Evolutionary conservation across 2,797 vertebrate genomes (phyloP), one percentile per base, ranked within the genome.

Genomic region (Lithobates sylvaticus): DNA sequence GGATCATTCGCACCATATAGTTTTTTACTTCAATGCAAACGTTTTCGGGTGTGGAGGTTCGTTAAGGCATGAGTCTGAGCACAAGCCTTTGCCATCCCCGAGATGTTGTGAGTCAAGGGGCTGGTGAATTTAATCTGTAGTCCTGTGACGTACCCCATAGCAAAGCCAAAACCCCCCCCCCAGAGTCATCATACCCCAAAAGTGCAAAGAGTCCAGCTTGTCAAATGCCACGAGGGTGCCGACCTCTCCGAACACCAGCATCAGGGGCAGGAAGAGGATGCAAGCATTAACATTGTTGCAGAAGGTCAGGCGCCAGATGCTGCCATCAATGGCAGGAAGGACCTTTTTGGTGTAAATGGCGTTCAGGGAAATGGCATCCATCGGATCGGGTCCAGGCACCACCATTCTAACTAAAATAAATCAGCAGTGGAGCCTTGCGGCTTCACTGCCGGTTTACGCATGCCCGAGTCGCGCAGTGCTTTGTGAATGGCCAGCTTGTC

Each of bases 261-360:
- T 94, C 68, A 98, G 94, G 0, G 98, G 98, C 18, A 99, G 61
- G 91, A 99, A 99, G 61, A 99, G 95, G 81, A 97, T 34, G 2
- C 96, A 98, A 29, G 98, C 97, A 0, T 99, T 99, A 71, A 97
- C 27, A 10, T 99, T 99, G 93, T 99, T 99, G 92, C 99, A 99
- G 94, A 94, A 99, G 23, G 97, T 98, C 58, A 99, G 94, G 73
- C 95, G 98, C 98, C 98, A 99, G 92, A 99, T 97, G 93, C 97
- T 99, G 23, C 96, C 95, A 0, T 98, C 97, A 86, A 99, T 97
- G 0, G 94, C 96, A 0, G 97, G 96, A 91, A 99, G 95, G 88
- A 99, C 97, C 88, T 99, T 99, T 92, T 99, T 99, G 54, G 97
- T 99, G 89, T 95, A 99, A 93, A 99, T 99, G 89, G 98, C 98